These are phyloP conservation scores for Aphaenogaster rudis DNA, from an alignment of 1,140 invertebrate species.

Conservation along the genomic window DNA sequence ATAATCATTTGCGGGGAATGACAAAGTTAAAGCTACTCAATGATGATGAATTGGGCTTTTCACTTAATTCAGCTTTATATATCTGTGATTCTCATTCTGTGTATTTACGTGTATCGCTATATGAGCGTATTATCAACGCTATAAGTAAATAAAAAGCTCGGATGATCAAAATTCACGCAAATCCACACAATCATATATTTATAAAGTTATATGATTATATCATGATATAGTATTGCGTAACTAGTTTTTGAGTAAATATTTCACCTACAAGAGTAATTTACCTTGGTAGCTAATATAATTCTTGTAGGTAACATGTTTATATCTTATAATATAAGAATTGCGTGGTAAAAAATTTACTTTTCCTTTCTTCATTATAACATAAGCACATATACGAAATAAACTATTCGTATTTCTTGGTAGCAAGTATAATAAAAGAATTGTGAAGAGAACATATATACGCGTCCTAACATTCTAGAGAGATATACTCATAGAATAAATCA, in stretches of 20 bases:
- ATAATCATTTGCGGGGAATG: neutral
- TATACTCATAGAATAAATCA: slow-evolving; percentile 75
- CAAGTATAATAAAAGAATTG: slow-evolving; percentile 52
- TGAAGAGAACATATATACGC: slow-evolving; percentile 60
- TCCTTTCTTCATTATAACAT: slow-evolving; percentile 51
- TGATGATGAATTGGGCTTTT: slow-evolving; percentile 27
- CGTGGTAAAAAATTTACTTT: neutral
- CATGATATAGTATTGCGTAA: neutral
- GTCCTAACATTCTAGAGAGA: slow-evolving; percentile 68
- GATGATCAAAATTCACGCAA: neutral
- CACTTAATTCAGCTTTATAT: slow-evolving; percentile 46
- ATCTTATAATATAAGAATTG: neutral
- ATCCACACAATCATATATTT: slow-evolving; percentile 25
- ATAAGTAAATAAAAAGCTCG: slow-evolving; percentile 55
- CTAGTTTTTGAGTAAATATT: slow-evolving; percentile 19
- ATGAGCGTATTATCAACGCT: slow-evolving; percentile 47
- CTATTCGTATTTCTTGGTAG: slow-evolving; percentile 42
- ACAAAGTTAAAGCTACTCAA: slow-evolving; percentile 23
- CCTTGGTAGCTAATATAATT: neutral
- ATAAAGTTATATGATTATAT: slow-evolving; percentile 13
- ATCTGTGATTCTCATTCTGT: slow-evolving; percentile 12
- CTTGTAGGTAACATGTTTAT: neutral
- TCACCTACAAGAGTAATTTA: neutral
- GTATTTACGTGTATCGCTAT: slow-evolving; percentile 41
- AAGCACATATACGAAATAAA: slow-evolving; percentile 41